Evolutionary conservation across 2,888 invertebrate genomes (phyloP), one percentile per base, ranked within the genome.

Genomic region (Torymus texanus): DNA sequence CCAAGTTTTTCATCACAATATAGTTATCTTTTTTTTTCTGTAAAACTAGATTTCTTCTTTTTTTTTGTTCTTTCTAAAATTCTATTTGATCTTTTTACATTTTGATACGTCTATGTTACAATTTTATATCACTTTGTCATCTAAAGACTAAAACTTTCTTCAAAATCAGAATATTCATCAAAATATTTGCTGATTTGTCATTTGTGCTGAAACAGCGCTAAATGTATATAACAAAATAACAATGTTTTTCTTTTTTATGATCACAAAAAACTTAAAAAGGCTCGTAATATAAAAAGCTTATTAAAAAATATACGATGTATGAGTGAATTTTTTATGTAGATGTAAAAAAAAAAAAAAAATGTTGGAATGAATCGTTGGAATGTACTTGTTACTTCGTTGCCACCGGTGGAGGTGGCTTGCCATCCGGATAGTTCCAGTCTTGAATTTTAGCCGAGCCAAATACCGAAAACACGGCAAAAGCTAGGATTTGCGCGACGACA

Each of bases 371-470:
- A 41, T 21, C 70, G 62, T 3, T 61, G 66, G 75, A 74, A 74
- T 61, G 62, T 65, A 21, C 67, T 14, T 58, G n/a, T 53, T 72
- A 41, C 8, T 53, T 62, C 13, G 14, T 62, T 56, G 62, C 13
- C 1, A 21, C 14, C n/a, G 74, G 4, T 11, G 81, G 78, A 55
- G 66, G 24, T 8, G 66, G 24, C 3, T 66, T 53, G 13, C 79
- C 53, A 51, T 80, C 82, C 4, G 86, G 84, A 70, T 87, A 84
- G 82, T 90, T 90, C 90, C 90, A 90, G 3, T 83, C 71, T 80
- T 90, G 90, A 62, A 90, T 90, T 76, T 89, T 83, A 1, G 84
- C 90, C 3, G 89, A 87, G 13, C 90, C 90, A 55, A 88, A 88
- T 10, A 84, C 41, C 2, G 51, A 51, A 79, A 87, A 90, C 21